A percentile compares a stretch with the other conserved stretches of the same genome.
Evolutionary conservation across 2,113 vertebrate species (phyloP).

Genomic region (Eublepharis macularius): DNA sequence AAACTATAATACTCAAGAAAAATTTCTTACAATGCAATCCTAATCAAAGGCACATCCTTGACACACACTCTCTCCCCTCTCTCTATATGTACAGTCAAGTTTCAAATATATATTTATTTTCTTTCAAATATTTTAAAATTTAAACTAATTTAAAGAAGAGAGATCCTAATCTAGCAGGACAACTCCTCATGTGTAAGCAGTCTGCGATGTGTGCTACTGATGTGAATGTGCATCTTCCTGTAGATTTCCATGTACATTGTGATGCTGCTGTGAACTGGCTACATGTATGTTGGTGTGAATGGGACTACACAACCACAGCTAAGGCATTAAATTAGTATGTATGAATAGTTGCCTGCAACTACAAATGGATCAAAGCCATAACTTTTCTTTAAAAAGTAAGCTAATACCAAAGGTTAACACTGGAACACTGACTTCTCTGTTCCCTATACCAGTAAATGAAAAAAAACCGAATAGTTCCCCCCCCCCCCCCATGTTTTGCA

Average conservation of each 20-base stretch:
- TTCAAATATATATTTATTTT: not conserved
- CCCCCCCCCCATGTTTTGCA: not conserved
- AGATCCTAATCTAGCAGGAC: not conserved
- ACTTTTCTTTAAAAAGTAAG: constrained; percentile 14
- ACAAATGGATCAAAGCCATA: not conserved
- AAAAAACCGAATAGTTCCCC: no score
- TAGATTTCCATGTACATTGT: not conserved
- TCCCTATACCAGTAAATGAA: no score
- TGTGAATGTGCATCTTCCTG: not conserved
- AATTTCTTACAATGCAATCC: no score
- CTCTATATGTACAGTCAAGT: no score
- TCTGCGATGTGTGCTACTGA: not conserved
- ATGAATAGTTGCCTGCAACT: not conserved
- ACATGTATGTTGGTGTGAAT: not conserved
- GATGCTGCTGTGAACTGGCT: not conserved
- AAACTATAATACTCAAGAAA: no score
- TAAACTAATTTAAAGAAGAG: constrained; percentile 9
- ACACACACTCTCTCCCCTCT: no score
- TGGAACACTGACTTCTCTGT: not conserved
- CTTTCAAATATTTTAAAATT: not conserved
- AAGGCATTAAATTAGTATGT: not conserved
- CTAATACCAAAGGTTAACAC: not conserved
- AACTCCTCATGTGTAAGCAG: not conserved
- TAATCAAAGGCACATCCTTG: no score
- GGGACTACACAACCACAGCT: not conserved